phyloP scores from a whole-genome alignment of 2,797 vertebrate genomes.

The Vultur gryphus region DNA sequence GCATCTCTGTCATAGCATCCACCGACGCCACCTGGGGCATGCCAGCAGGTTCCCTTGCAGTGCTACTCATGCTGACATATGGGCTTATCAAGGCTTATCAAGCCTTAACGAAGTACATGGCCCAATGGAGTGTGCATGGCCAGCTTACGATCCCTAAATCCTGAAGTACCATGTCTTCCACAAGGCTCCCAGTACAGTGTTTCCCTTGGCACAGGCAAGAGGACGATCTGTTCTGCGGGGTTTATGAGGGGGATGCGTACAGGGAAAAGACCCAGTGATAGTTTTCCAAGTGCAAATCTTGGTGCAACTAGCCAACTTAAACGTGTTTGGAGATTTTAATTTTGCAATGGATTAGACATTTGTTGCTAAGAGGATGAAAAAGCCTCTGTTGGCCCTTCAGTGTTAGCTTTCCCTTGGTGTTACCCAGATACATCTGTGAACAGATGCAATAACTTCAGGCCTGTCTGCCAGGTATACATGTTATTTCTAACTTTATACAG shows the following conservation, averaged over 20 bases:
- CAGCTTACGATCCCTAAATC: background rate
- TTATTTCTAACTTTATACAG: background rate
- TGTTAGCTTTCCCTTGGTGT: background rate
- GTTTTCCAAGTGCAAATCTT: background rate
- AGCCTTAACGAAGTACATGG: background rate
- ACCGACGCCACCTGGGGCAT: background rate
- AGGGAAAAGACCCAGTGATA: background rate
- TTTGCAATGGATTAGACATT: background rate
- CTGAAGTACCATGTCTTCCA: background rate
- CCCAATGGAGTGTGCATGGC: background rate
- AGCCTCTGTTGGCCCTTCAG: background rate
- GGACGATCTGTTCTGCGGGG: fast-evolving
- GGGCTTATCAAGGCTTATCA: background rate
- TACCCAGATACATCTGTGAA: background rate
- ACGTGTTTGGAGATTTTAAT: background rate
- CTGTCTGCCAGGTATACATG: background rate
- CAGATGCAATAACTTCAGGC: background rate
- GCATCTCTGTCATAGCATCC: background rate
- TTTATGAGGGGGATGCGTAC: background rate
- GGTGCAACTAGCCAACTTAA: background rate
- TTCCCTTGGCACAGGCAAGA: background rate
- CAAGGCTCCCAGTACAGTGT: fast-evolving
- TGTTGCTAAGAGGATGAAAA: background rate
- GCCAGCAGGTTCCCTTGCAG: background rate
- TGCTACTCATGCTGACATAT: fast-evolving